Conservation (phyloP, 2,797 vertebrate species). For the Squalus acanthias region DNA sequence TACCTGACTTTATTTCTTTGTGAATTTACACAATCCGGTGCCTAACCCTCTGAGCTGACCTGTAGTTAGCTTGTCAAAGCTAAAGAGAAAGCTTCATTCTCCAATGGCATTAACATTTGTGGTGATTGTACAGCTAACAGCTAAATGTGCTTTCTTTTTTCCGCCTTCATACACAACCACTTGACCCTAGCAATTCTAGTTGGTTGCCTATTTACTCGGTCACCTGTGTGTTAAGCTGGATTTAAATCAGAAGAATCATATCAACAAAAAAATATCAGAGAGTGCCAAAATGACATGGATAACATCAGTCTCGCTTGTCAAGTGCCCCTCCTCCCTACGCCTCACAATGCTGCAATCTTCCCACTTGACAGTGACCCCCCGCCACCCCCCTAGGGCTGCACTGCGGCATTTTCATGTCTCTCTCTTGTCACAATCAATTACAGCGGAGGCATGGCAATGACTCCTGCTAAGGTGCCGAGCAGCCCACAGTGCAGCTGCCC, state of each 20-base stretch:
- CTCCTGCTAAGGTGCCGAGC: conserved; percentile 45
- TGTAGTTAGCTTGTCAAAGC: not conserved
- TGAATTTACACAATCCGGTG: not conserved
- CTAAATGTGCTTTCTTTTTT: not conserved
- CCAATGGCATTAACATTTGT: not conserved
- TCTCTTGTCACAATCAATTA: conserved; percentile 50
- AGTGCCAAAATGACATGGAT: not conserved
- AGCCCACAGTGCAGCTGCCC: conserved; percentile 35
- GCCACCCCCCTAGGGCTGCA: conserved; percentile 39
- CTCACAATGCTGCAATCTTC: not conserved
- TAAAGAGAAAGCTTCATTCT: not conserved
- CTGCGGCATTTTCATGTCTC: conserved; percentile 43
- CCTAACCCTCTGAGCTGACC: not conserved
- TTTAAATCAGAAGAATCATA: not conserved
- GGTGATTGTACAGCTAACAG: not conserved
- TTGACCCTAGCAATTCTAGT: not conserved
- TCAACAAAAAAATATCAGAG: not conserved
- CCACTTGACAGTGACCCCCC: conserved; percentile 33
- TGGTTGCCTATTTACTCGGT: not conserved
- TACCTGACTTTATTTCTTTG: not conserved
- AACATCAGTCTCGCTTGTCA: not conserved
- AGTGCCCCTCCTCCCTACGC: not conserved
- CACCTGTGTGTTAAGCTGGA: not conserved
- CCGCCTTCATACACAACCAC: not conserved
- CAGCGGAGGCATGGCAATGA: conserved; percentile 43